Conservation (phyloP, 2,113 vertebrate genomes). For the Paedocypris sp. region DNA sequence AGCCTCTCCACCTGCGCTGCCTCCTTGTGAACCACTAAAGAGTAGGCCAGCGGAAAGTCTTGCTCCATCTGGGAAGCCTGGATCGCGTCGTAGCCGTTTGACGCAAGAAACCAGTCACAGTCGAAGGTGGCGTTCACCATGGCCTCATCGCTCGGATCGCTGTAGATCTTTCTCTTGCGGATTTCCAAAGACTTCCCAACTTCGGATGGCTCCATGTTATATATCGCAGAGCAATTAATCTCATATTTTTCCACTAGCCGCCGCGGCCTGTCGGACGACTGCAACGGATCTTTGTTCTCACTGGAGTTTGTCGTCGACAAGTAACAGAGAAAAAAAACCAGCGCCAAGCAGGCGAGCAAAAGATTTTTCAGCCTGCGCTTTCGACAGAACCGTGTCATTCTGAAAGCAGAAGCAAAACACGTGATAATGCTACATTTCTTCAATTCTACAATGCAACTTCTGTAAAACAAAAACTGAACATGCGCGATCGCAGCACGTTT, state of each 20-base stretch:
- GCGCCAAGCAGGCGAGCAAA: too few species aligned
- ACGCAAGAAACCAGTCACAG: slow-evolving; percentile 56
- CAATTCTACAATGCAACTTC: too few species aligned
- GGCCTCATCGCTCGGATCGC: slow-evolving; percentile 66
- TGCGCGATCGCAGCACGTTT: too few species aligned
- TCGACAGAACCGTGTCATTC: too few species aligned
- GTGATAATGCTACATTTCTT: too few species aligned
- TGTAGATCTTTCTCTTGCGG: slow-evolving; percentile 46
- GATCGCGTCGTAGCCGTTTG: slow-evolving; percentile 61
- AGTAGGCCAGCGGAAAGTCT: slow-evolving; percentile 76
- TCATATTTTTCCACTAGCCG: slow-evolving; percentile 46
- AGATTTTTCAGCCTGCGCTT: too few species aligned
- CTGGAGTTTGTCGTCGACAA: slow-evolving; percentile 10
- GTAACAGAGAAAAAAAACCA: slow-evolving; percentile 23
- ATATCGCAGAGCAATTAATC: slow-evolving; percentile 71
- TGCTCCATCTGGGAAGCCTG: slow-evolving; percentile 59
- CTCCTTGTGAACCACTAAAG: slow-evolving; percentile 84
- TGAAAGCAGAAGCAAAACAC: too few species aligned
- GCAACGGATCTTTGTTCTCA: slow-evolving; percentile 27
- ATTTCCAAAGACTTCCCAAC: slow-evolving; percentile 75
- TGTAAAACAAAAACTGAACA: too few species aligned
- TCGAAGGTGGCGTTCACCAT: slow-evolving; percentile 58
- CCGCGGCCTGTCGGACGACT: slow-evolving; percentile 43
- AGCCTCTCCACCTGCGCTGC: slow-evolving; percentile 82
- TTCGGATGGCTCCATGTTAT: slow-evolving; percentile 74